Base-by-base conservation (phyloP, 2,797 vertebrate species). In the Melanotaenia pygmaea region DNA sequence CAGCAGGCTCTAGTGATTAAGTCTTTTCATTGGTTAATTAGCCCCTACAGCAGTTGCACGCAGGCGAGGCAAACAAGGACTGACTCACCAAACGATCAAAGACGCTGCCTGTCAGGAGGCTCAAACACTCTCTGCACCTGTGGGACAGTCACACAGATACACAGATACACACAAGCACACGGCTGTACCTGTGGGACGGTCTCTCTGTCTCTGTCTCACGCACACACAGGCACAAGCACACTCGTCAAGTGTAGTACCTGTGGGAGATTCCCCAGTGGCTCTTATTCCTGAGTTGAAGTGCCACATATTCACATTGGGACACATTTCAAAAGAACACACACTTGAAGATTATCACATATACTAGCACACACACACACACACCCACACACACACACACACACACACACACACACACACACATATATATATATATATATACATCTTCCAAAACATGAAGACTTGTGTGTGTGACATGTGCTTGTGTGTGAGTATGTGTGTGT, bases 11-110 rank as follows among this genome's bases (percentile, higher is more conserved):
- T 89, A 83, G 89, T 89, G 92, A 93, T 92, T 91, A 90, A 89
- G 90, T 91, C 88, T 87, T 92, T 92, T 91, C 90, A 93, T 91
- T 94, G 91, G 90, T 93, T 95, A 94, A 95, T 94, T 95, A 94
- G 94, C 92, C 93, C 93, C 94, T 90, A 84, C 91, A 94, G 94
- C 93, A 92, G 91, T 88, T 67, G 86, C 90, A 90, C 88, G 88
- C 87, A 90, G 89, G 81, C 85, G 86, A 87, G 83, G 90, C 92
- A 94, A 94, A 94, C 93, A 94, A 94, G 90, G 88, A 88, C 84
- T 70, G 78, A 88, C 83, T 91, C 87, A 87, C 87, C 76, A 74
- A 86, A 86, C 82, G 88, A 93, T 93, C 92, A 93, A 93, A 93
- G 91, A 86, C 84, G 66, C 81, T 70, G 87, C 65, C 91, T 93